Evolutionary conservation across 2,113 vertebrate species (phyloP).

Genomic region (Madoqua kirkii): DNA sequence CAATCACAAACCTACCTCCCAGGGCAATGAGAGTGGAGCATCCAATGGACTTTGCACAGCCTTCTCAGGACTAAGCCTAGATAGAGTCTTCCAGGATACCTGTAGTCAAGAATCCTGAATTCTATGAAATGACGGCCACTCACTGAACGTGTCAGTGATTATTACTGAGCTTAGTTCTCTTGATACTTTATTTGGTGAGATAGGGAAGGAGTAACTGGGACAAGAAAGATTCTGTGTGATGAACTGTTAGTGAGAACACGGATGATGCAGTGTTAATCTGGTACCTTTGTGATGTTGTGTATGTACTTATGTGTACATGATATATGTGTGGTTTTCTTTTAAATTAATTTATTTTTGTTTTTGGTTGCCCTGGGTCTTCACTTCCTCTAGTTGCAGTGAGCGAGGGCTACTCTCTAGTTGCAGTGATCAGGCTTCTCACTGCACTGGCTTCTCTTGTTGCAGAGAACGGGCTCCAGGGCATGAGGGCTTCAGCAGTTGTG

Average conservation of each 20-base stretch:
- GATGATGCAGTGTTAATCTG: not conserved
- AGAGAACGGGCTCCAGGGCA: not conserved
- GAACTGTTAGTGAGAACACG: not conserved
- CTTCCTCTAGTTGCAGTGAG: not conserved
- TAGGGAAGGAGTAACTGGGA: not conserved
- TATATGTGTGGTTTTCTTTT: not conserved
- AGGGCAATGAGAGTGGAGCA: not conserved
- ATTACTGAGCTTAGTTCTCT: not conserved
- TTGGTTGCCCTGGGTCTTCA: not conserved
- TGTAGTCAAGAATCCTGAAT: not conserved
- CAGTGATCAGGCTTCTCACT: not conserved
- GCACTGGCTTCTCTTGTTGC: not conserved
- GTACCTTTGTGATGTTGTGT: not conserved
- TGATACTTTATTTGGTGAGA: not conserved
- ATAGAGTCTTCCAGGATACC: not conserved
- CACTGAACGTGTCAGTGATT: not conserved
- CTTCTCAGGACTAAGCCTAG: not conserved
- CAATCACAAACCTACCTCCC: not conserved
- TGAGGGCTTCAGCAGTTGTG: not conserved
- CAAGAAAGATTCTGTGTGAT: not conserved
- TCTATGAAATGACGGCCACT: not conserved
- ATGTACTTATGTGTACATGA: too few relatives aligned
- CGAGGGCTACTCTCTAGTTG: not conserved
- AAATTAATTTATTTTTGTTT: not conserved
- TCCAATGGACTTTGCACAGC: not conserved